Evolutionary conservation across 2,113 vertebrate species (phyloP).

Genomic region (Shinisaurus crocodilurus): DNA sequence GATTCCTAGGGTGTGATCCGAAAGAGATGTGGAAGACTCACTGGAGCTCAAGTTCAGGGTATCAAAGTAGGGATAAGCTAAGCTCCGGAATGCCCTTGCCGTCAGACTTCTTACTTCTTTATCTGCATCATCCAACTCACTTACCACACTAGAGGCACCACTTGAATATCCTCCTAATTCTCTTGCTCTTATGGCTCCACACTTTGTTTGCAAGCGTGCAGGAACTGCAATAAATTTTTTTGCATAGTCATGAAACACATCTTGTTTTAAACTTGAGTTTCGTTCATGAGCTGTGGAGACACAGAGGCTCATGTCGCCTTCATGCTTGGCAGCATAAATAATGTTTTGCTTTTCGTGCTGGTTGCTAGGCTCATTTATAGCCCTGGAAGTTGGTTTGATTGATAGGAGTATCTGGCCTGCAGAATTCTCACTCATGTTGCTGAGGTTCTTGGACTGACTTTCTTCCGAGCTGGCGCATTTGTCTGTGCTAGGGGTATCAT

Average conservation of each 20-base stretch:
- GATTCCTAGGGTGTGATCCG: constrained; percentile 83
- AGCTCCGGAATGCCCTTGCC: constrained; percentile 90
- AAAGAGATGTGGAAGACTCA: constrained; percentile 84
- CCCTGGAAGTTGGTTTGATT: constrained; percentile 90
- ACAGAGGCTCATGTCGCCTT: constrained; percentile 85
- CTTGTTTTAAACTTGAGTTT: constrained; percentile 69
- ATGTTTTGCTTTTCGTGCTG: constrained; percentile 80
- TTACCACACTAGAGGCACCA: constrained; percentile 91
- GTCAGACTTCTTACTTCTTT: constrained; percentile 95
- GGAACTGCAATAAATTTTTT: constrained; percentile 80
- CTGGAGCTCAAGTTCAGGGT: constrained; percentile 88
- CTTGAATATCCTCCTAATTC: constrained; percentile 86
- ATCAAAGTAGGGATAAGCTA: constrained; percentile 91
- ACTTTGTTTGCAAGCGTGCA: constrained; percentile 84
- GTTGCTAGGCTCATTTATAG: constrained; percentile 93
- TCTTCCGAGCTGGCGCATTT: constrained; percentile 79
- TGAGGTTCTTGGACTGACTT: constrained; percentile 72
- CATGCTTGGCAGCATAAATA: constrained; percentile 83
- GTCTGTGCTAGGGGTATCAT: constrained; percentile 75
- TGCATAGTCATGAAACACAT: constrained; percentile 73
- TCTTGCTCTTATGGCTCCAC: constrained; percentile 73
- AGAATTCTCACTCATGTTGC: constrained; percentile 71
- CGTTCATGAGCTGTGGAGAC: constrained; percentile 77
- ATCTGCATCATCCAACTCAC: constrained; percentile 94
- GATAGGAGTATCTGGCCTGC: constrained; percentile 92